Percentiles rank a stretch among this genome's conserved stretches.
These are phyloP conservation scores for Branchellion lobata DNA, from an alignment of 2,888 invertebrate genomes.

Conservation along the genomic window DNA sequence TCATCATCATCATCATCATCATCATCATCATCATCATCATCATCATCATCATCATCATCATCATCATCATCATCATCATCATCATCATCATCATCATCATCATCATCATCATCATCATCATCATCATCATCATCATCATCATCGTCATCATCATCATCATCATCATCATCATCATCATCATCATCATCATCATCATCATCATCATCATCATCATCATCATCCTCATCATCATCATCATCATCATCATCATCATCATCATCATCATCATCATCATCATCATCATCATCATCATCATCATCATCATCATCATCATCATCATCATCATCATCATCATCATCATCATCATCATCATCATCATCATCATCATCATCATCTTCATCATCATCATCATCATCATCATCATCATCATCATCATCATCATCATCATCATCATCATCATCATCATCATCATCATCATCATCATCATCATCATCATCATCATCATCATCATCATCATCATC, in stretches of 20 bases:
- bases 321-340: slow-evolving; percentile 42
- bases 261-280: slow-evolving; percentile 36
- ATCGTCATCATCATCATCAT: slow-evolving; percentile 35
- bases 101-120: slow-evolving; percentile 41
- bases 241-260: background rate
- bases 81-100: slow-evolving; percentile 43
- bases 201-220: slow-evolving; percentile 43
- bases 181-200: slow-evolving; percentile 43
- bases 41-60: slow-evolving; percentile 35
- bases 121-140: slow-evolving; percentile 41
- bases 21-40: slow-evolving; percentile 31
- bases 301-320: slow-evolving; percentile 44
- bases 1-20: slow-evolving; percentile 3
- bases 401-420: slow-evolving; percentile 4
- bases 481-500: slow-evolving; percentile 4
- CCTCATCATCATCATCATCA: slow-evolving; percentile 23
- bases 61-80: slow-evolving; percentile 42
- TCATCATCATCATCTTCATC: background rate
- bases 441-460: slow-evolving; percentile 42
- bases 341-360: slow-evolving; percentile 36
- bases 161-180: slow-evolving; percentile 42
- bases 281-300: slow-evolving; percentile 42
- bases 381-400: slow-evolving; percentile 17
- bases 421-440: slow-evolving; percentile 11
- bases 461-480: slow-evolving; percentile 16